phyloP scores from a whole-genome alignment of 2,888 invertebrate genomes.

The Coremacera marginata region DNA sequence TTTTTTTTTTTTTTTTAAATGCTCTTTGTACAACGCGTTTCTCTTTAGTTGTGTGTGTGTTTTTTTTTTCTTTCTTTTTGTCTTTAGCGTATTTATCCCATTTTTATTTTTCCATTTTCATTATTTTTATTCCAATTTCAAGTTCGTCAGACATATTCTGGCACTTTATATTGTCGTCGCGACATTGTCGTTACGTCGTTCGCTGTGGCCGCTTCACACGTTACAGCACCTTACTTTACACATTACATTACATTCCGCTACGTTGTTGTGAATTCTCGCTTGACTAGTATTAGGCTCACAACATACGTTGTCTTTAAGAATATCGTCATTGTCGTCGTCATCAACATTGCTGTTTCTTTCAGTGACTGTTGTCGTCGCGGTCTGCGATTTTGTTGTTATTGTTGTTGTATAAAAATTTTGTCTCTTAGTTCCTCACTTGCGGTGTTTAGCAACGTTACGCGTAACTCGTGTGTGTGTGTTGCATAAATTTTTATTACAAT shows the following conservation, averaged over 20 bases:
- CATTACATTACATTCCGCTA: conserved; percentile 28
- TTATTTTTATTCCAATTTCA: conserved; percentile 46
- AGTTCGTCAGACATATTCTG: conserved; percentile 46
- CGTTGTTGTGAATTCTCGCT: conserved; percentile 29
- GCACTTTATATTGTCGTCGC: conserved; percentile 4
- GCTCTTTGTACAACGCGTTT: background rate
- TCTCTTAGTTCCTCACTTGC: background rate
- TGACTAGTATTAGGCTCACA: background rate
- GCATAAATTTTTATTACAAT: conserved; percentile 39
- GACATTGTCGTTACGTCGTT: conserved; percentile 20
- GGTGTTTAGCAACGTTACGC: conserved; percentile 11
- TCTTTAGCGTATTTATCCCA: conserved; percentile 31
- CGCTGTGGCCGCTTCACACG: conserved; percentile 17
- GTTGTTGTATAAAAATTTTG: conserved; percentile 3
- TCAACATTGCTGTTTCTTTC: background rate
- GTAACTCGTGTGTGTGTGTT: conserved; percentile 19
- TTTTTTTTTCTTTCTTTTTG: conserved; percentile 1
- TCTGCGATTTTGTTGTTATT: conserved; percentile 1
- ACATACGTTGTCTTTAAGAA: background rate
- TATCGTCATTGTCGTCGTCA: background rate
- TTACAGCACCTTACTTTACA: conserved; percentile 24
- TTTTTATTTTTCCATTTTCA: conserved; percentile 39
- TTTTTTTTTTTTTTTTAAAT: conserved; percentile 12
- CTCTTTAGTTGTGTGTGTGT: background rate
- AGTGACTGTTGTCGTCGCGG: background rate